These are phyloP conservation scores for Arctopsyche grandis DNA, from an alignment of 1,140 invertebrate species.

Conservation along the genomic window DNA sequence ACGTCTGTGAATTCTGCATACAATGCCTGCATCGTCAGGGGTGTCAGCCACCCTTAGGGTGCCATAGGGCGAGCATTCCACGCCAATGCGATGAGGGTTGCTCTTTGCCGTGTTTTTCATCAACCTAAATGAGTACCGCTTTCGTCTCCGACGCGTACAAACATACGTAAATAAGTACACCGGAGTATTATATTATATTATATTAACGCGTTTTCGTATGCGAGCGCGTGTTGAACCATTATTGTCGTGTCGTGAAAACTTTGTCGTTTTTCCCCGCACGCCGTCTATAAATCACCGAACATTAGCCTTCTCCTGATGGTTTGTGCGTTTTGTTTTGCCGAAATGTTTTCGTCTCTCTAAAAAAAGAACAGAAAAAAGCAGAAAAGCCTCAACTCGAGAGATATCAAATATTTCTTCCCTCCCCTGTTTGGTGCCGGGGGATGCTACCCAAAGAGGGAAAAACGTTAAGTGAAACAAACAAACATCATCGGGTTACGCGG, in stretches of 20 bases:
- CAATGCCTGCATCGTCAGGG: not conserved
- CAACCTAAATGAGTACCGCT: conserved; percentile 20
- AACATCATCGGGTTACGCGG: conserved; percentile 17
- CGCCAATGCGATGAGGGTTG: conserved; percentile 20
- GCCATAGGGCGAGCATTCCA: not conserved
- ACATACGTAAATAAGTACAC: not conserved
- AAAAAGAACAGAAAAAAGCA: not conserved
- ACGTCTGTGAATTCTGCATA: conserved; percentile 1
- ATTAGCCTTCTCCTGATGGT: conserved; percentile 18
- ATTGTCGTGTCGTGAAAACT: no score
- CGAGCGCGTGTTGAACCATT: not conserved
- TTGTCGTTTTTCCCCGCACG: not conserved
- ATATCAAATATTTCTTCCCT: conserved; percentile 21
- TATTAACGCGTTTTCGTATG: not conserved
- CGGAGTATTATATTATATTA: not conserved
- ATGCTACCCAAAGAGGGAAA: not conserved
- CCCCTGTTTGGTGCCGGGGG: not conserved
- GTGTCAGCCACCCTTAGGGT: conserved; percentile 10
- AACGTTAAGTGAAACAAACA: conserved; percentile 24
- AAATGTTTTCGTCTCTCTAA: not conserved
- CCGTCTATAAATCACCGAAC: conserved; percentile 10
- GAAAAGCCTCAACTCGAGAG: not conserved
- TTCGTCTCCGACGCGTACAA: not conserved
- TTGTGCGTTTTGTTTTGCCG: conserved; percentile 5
- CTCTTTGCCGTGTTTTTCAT: conserved; percentile 22